Base-by-base conservation (phyloP, 2,113 vertebrate genomes). In the Leuciscus idus region DNA sequence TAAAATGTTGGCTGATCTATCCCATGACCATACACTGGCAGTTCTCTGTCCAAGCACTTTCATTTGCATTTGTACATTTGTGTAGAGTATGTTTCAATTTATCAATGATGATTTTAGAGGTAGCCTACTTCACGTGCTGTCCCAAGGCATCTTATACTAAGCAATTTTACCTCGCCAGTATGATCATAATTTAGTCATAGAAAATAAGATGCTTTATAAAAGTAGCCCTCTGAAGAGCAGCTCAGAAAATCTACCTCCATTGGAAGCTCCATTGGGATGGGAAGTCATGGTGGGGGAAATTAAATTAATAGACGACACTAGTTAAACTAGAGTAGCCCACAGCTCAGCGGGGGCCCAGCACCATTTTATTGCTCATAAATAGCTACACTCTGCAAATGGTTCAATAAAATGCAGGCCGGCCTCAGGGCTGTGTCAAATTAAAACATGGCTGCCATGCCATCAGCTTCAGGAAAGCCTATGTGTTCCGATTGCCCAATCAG, bases 361-460 rank as follows among this genome's bases (percentile, higher is more conserved):
- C 74, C 48, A 77, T 68, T 76, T 81, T 83, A 78, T 73, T 36
- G 83, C 81, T 87, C 86, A 36, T 74, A 85, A 84, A 87, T 85
- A 82, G 79, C 73, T 64, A 36, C 62, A 82, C 50, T 50, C 81
- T 36, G 15, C 57, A 75, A 85, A 64, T 70, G 70, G 75, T 48
- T 74, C 80, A 83, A 73, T 89, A 87, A 80, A 89, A 76, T 64
- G 50, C 46, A 83, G 55, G 43, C 64, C n/a, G 66, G 57, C 84
- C 86, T 26, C 43, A 62, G 74, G 85, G 80, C 55, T n/a, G 55
- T 33, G 26, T 85, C 50, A 84, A 77, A 87, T 87, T 77, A 85
- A 85, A 87, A 77, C 81, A 64, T 74, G 66, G 48, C 46, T 82
- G 21, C 72, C 50, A 36, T 76, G 70, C 76, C 68, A 28, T 52